phyloP scores from a whole-genome alignment of 2,113 vertebrate species.

The Pitta sordida region DNA sequence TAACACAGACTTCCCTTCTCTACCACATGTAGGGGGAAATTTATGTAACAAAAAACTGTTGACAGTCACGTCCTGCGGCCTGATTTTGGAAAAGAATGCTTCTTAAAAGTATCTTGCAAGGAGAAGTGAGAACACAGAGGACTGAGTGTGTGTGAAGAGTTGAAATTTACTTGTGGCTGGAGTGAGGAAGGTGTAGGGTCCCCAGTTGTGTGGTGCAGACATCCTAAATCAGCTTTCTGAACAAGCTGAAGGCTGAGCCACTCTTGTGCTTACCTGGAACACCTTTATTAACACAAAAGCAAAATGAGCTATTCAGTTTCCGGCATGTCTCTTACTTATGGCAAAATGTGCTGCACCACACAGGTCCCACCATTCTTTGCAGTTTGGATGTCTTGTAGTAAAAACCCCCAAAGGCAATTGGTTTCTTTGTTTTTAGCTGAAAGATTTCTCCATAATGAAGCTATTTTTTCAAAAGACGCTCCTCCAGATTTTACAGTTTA shows the following conservation, averaged over 20 bases:
- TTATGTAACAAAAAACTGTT: not conserved
- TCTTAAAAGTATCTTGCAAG: not conserved
- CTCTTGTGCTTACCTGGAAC: not conserved
- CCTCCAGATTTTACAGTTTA: conserved; percentile 21
- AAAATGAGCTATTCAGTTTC: not conserved
- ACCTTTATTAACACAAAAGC: not conserved
- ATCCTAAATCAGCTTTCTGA: not conserved
- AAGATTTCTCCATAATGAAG: not conserved
- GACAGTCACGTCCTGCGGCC: not conserved
- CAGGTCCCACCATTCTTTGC: not conserved
- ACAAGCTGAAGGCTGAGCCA: not conserved
- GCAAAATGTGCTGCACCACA: not conserved
- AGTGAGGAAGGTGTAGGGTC: not conserved
- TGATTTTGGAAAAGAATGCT: not conserved
- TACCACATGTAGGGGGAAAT: not conserved
- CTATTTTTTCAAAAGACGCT: conserved; percentile 49
- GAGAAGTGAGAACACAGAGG: not conserved
- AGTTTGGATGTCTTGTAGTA: not conserved
- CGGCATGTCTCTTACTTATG: not conserved
- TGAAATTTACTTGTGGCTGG: not conserved
- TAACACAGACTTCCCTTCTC: not conserved
- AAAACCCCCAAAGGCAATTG: not conserved
- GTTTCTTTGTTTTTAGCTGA: not conserved
- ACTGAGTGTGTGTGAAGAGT: rapidly evolving
- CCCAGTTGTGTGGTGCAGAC: not conserved